phyloP scores from a whole-genome alignment of 2,888 invertebrate genomes.

The Agriopis leucophaearia region DNA sequence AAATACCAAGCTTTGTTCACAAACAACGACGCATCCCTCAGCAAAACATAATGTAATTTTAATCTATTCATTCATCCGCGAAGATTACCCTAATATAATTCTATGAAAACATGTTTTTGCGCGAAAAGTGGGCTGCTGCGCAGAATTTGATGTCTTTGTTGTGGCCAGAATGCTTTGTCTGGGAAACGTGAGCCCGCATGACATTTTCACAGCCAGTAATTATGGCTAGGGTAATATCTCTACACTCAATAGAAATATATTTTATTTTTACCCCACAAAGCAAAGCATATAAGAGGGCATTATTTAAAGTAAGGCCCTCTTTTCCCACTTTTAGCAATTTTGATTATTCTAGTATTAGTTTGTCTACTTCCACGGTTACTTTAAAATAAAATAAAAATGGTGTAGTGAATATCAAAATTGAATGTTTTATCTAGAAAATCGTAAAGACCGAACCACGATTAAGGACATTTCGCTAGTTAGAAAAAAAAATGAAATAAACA shows the following conservation, averaged over 20 bases:
- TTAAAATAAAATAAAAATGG: too few species aligned
- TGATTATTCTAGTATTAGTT: too few species aligned
- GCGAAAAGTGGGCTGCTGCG: conserved; percentile 19
- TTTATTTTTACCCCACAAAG: background rate
- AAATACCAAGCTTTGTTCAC: conserved; percentile 1
- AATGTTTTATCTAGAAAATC: too few species aligned
- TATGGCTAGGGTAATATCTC: conserved; percentile 7
- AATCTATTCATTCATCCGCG: conserved; percentile 38
- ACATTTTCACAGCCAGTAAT: conserved; percentile 20
- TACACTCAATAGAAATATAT: background rate
- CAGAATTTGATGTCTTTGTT: conserved; percentile 33
- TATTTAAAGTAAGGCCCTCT: too few species aligned
- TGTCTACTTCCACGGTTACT: too few species aligned
- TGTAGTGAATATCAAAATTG: too few species aligned
- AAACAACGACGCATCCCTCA: conserved; percentile 7
- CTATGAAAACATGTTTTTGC: conserved; percentile 37
- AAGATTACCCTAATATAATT: conserved; percentile 43
- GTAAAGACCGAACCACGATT: too few species aligned
- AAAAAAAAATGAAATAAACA: too few species aligned
- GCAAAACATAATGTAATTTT: conserved; percentile 26
- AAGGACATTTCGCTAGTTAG: too few species aligned
- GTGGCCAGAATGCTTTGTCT: conserved; percentile 41
- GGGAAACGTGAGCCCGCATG: conserved; percentile 34
- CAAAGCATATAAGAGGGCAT: too few species aligned
- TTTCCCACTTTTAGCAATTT: too few species aligned